Conservation (phyloP, 2,888 invertebrate species). For the Cheilosia vernalis region DNA sequence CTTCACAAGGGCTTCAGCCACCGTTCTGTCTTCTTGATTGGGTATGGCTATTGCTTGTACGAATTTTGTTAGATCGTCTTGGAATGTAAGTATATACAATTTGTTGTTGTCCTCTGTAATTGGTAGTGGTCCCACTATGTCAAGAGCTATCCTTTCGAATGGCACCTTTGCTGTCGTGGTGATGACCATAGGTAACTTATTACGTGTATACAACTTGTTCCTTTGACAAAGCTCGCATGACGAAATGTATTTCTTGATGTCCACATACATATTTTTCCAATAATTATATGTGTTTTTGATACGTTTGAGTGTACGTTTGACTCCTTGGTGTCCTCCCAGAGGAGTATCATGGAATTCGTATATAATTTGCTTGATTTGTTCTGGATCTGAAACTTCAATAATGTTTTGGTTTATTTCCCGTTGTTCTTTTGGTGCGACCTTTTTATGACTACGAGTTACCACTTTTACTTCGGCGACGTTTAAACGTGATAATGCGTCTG, state of each 20-base stretch:
- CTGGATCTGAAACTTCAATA: too few species aligned
- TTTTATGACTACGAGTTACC: constrained; percentile 20
- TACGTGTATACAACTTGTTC: constrained; percentile 15
- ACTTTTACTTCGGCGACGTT: constrained; percentile 12
- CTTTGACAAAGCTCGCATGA: constrained; percentile 4
- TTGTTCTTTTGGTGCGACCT: too few species aligned
- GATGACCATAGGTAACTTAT: constrained; percentile 44
- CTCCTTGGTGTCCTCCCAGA: constrained; percentile 14
- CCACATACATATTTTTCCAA: background rate
- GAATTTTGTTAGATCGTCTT: too few species aligned
- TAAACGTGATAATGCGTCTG: constrained; percentile 14
- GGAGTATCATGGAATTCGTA: background rate
- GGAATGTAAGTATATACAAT: too few species aligned
- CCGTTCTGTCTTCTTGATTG: constrained; percentile 6
- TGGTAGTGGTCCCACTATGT: background rate
- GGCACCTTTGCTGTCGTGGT: constrained; percentile 16
- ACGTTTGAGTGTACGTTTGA: constrained; percentile 2
- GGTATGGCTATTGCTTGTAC: constrained; percentile 16
- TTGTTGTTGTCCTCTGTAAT: too few species aligned
- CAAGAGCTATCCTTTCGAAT: background rate
- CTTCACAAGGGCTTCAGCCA: background rate
- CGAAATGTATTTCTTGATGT: background rate
- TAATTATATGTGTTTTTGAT: background rate
- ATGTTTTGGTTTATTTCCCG: too few species aligned
- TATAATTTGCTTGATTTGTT: constrained; percentile 12